A percentile compares a stretch with the other conserved stretches of the same genome.
phyloP scores from a whole-genome alignment of 2,797 vertebrate genomes.

The Octomys mimax region DNA sequence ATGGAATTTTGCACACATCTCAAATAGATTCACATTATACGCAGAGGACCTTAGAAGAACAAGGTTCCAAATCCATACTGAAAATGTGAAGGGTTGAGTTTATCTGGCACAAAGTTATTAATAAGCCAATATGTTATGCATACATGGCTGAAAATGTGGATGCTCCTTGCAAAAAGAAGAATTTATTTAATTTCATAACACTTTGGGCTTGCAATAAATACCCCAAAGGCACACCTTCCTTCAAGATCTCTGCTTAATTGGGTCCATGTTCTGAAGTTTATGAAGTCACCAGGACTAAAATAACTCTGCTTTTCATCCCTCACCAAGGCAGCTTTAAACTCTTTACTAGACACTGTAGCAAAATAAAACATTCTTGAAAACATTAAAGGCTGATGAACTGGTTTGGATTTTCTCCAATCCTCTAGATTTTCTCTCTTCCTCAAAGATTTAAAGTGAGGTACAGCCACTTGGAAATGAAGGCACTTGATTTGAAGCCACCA shows the following conservation, averaged over 20 bases:
- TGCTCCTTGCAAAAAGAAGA: constrained; percentile 77
- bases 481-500: constrained; percentile 61
- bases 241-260: constrained; percentile 83
- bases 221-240: constrained; percentile 80
- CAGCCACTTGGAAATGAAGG: constrained; percentile 76
- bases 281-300: constrained; percentile 85
- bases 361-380: constrained; percentile 90
- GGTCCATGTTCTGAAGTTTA: constrained; percentile 83
- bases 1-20: neutral
- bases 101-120: constrained; percentile 67
- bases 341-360: constrained; percentile 83
- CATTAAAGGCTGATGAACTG: constrained; percentile 87
- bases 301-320: constrained; percentile 86
- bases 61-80: constrained; percentile 10
- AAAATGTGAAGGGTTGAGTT: constrained; percentile 64
- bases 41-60: constrained; percentile 23
- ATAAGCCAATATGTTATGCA: constrained; percentile 54
- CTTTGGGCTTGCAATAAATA: constrained; percentile 81
- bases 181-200: constrained; percentile 76
- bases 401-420: constrained; percentile 85
- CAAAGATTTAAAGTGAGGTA: constrained; percentile 80
- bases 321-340: constrained; percentile 84
- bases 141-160: constrained; percentile 67
- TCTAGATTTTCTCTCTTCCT: constrained; percentile 83
- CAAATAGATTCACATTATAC: neutral